phyloP scores from a whole-genome alignment of 35 echinoderm and acorn worm genomes.

The Ophiothrix spiculata region DNA sequence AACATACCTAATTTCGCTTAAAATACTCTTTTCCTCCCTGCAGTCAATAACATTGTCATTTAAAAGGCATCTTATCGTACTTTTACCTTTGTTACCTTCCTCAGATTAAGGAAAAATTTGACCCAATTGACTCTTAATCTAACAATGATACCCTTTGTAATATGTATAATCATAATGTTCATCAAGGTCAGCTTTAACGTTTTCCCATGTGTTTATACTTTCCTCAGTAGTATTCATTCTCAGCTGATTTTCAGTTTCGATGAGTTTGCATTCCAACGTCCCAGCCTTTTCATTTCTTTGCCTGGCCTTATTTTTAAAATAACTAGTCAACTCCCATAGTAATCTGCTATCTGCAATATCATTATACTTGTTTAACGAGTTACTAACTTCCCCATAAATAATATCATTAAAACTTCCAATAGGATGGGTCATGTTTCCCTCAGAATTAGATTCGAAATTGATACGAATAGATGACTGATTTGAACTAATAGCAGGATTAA shows the following conservation, averaged over 20 bases:
- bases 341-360: not conserved
- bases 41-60: not conserved
- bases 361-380: conserved; percentile 2
- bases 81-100: not conserved
- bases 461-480: not conserved
- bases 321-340: not conserved
- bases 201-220: not conserved
- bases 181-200: not conserved
- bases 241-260: not conserved
- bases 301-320: not conserved
- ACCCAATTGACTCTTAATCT: conserved; percentile 17
- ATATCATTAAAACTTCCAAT: conserved; percentile 7
- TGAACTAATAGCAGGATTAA: conserved; percentile 11
- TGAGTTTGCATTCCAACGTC: not conserved
- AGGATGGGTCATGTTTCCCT: not conserved
- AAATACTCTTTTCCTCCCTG: not conserved
- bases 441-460: not conserved
- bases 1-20: not conserved
- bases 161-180: conserved; percentile 11
- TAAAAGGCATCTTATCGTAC: not conserved
- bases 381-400: not conserved
- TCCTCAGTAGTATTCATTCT: not conserved
- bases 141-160: conserved; percentile 9
- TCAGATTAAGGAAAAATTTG: conserved; percentile 18
- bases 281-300: not conserved